A percentile compares a stretch with the other conserved stretches of the same genome.
phyloP scores from a whole-genome alignment of 2,797 vertebrate genomes.

The Anguilla pacifica region DNA sequence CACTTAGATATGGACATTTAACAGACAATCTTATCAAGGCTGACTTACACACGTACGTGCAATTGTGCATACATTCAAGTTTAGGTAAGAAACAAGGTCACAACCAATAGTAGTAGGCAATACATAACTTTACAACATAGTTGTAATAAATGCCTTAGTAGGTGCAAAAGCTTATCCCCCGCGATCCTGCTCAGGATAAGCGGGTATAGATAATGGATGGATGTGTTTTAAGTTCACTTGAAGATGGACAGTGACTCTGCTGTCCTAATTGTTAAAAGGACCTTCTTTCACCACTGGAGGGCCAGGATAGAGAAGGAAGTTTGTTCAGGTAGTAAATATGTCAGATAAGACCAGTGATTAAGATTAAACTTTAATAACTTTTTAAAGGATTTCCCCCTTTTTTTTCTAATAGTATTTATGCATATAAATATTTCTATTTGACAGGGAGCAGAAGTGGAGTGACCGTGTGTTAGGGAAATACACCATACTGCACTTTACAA shows the following conservation, averaged over 20 bases:
- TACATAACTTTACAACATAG: neutral
- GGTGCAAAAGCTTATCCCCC: neutral
- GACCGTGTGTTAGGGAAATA: neutral
- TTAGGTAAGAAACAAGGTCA: neutral
- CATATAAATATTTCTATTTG: neutral
- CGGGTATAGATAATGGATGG: neutral
- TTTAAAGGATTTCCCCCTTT: neutral
- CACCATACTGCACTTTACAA: neutral
- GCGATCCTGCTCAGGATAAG: too few relatives aligned
- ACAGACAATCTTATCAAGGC: too few relatives aligned
- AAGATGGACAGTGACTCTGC: neutral
- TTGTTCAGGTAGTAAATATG: too few relatives aligned
- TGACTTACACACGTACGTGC: too few relatives aligned
- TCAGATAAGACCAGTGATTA: too few relatives aligned
- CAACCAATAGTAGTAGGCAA: neutral
- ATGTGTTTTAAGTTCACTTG: neutral
- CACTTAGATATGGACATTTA: neutral
- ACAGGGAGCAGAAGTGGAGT: neutral
- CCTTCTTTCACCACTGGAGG: neutral
- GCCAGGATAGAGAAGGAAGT: neutral
- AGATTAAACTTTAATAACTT: neutral
- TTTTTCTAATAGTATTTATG: too few relatives aligned
- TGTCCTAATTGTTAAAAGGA: neutral
- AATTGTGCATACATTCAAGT: too few relatives aligned
- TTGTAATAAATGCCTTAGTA: neutral